Evolutionary conservation across 2,113 vertebrate species (phyloP), one percentile per base, ranked within the genome.

Genomic region (Syngnathoides biaculeatus): DNA sequence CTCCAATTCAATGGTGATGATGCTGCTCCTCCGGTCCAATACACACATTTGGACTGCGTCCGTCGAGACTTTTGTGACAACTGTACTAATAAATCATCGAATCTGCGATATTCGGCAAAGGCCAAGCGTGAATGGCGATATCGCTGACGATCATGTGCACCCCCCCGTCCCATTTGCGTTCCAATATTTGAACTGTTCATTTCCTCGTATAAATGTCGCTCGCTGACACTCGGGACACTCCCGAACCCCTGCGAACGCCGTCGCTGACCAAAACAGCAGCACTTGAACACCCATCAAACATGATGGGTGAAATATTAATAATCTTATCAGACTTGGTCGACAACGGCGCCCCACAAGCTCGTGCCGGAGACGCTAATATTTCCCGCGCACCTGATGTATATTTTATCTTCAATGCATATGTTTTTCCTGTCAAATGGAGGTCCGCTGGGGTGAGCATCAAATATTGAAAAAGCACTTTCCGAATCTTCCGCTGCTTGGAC

Each of bases 401-500:
- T 30, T 57, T 57, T 17, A 57, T 57, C 30, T 57, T 27, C 4
- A 26, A 30, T 17, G 15, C 55, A 57, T 50, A 35, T 72, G 67
- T 63, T 15, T 56, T 5, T 47, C 40, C 20, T 38, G 30, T 22
- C 30, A 39, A 45, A 27, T 8, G 14, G 15, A 81, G 62, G 56
- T 64, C 14, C 9, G 50, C 52, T 70, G 45, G n/a, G 67, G 17
- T 53, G 66, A 14, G 20, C 30, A 53, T 72, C 24, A 43, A 78
- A 59, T 47, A 70, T 70, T 71, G 47, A 67, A 48, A 47, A 71
- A 48, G 30, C 6, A 1, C 67, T 48, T 48, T 19, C 19, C 55
- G 64, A 38, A 73, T 9, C 27, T 61, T 8, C 48, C 22, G 48
- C 48, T n/a, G 48, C n/a, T 9, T 9, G 20, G 8, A 22, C 20